Percentiles rank a stretch among this genome's conserved stretches.
Evolutionary conservation across 2,797 vertebrate genomes (phyloP).

Genomic region (Etheostoma nigrum): DNA sequence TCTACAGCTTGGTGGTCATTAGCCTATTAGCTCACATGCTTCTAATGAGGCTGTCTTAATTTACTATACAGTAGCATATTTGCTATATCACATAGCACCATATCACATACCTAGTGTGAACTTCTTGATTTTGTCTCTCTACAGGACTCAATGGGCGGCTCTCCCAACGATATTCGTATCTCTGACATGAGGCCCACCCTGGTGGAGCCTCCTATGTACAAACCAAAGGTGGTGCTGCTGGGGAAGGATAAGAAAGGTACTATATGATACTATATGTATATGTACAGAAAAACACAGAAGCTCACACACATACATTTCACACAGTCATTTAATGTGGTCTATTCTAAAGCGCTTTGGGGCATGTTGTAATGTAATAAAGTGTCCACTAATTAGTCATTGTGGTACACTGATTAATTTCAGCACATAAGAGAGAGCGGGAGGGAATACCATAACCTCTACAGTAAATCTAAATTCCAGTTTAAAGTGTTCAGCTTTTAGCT

Average conservation of each 20-base stretch:
- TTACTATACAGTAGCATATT: too few relatives aligned
- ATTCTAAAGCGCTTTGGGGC: conserved; percentile 41
- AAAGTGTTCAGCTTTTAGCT: conserved; percentile 13
- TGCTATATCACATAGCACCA: too few relatives aligned
- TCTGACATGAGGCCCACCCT: conserved; percentile 98
- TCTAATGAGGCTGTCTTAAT: background rate
- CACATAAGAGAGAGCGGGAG: conserved; percentile 31
- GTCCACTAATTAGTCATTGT: conserved; percentile 70
- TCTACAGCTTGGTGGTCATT: background rate
- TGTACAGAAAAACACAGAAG: background rate
- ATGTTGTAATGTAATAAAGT: conserved; percentile 44
- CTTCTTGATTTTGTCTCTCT: conserved; percentile 32
- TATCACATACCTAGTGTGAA: conserved; percentile 10
- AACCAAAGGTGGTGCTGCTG: conserved; percentile 97
- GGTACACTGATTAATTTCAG: conserved; percentile 58
- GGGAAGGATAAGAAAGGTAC: conserved; percentile 99
- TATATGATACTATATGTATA: background rate
- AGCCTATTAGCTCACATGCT: background rate
- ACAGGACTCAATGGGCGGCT: conserved; percentile 97
- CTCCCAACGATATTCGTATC: conserved; percentile 97
- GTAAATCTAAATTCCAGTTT: conserved; percentile 22
- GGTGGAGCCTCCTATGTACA: conserved; percentile 97
- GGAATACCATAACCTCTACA: conserved; percentile 28
- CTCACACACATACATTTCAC: conserved; percentile 1
- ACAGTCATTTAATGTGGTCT: conserved; percentile 37